These are phyloP conservation scores for Eulithis prunata DNA, from an alignment of 2,888 invertebrate species.

Conservation along the genomic window DNA sequence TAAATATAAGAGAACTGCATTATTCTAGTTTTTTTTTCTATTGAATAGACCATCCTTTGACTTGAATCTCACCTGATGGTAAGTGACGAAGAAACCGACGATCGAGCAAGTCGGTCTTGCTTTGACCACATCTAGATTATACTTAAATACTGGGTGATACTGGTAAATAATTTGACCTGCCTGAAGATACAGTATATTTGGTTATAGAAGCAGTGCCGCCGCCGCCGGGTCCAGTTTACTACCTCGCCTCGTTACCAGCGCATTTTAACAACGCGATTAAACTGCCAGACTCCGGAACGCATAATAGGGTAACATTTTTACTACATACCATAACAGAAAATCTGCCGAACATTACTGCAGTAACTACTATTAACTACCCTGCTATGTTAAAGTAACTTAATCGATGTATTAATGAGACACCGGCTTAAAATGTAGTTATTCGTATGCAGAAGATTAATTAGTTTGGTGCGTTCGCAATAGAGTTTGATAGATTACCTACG, in stretches of 20 bases:
- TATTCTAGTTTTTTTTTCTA: too few species aligned
- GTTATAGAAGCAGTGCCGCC: slow-evolving; percentile 50
- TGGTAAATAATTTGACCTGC: slow-evolving; percentile 5
- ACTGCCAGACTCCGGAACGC: slow-evolving; percentile 65
- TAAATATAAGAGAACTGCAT: too few species aligned
- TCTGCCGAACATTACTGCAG: slow-evolving; percentile 23
- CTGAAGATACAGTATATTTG: slow-evolving; percentile 39
- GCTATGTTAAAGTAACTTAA: slow-evolving; percentile 13
- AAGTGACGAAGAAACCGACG: too few species aligned
- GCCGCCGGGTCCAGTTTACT: slow-evolving; percentile 64
- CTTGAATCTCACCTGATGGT: too few species aligned
- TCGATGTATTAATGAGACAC: slow-evolving; percentile 11
- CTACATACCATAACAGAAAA: slow-evolving; percentile 40
- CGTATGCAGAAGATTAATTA: slow-evolving; percentile 33
- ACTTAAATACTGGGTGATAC: too few species aligned
- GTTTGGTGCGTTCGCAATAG: slow-evolving; percentile 44
- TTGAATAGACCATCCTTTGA: too few species aligned
- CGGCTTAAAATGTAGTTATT: slow-evolving; percentile 18
- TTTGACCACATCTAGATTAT: too few species aligned
- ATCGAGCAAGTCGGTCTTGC: too few species aligned
- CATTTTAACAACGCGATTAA: slow-evolving; percentile 79
- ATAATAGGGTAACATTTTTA: slow-evolving; percentile 76
- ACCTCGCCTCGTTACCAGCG: slow-evolving; percentile 77
- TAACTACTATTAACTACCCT: slow-evolving; percentile 10
- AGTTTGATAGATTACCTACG: slow-evolving; percentile 50